These are phyloP conservation scores for Orthonychiurus folsomi DNA, from an alignment of 2,888 invertebrate genomes.

Conservation along the genomic window DNA sequence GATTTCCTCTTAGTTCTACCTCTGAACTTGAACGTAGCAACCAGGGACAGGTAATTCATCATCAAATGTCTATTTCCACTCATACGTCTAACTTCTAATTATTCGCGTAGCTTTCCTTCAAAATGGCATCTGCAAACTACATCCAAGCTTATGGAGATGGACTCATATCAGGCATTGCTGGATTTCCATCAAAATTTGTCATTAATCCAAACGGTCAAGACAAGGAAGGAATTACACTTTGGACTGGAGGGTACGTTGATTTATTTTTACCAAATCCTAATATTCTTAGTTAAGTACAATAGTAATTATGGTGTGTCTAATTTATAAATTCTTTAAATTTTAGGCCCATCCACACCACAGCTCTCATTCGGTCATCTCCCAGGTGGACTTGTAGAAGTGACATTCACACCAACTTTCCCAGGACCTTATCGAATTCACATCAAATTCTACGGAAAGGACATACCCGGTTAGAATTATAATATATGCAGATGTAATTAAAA, in stretches of 20 bases:
- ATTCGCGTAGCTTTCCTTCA: not conserved
- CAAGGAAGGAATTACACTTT: slow-evolving; percentile 37
- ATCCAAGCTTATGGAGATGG: slow-evolving; percentile 39
- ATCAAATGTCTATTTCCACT: too few relatives aligned
- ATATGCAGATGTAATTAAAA: too few relatives aligned
- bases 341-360: slow-evolving; percentile 36
- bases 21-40: too few relatives aligned
- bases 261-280: not conserved
- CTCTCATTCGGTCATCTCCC: slow-evolving; percentile 32
- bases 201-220: slow-evolving; percentile 37
- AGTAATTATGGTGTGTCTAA: not conserved
- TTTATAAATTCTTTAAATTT: slow-evolving; percentile 9
- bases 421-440: slow-evolving; percentile 36
- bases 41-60: too few relatives aligned
- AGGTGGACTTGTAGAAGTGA: slow-evolving; percentile 34
- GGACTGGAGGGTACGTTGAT: too few relatives aligned
- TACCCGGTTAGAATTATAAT: slow-evolving; percentile 21
- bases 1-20: too few relatives aligned
- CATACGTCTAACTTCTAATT: too few relatives aligned
- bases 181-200: slow-evolving; percentile 25
- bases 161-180: slow-evolving; percentile 26
- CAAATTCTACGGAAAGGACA: slow-evolving; percentile 36
- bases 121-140: slow-evolving; percentile 26
- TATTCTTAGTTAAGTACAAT: not conserved
- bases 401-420: slow-evolving; percentile 33